Conservation (phyloP, 2,888 invertebrate genomes). For the Drosophila suboccidentalis region DNA sequence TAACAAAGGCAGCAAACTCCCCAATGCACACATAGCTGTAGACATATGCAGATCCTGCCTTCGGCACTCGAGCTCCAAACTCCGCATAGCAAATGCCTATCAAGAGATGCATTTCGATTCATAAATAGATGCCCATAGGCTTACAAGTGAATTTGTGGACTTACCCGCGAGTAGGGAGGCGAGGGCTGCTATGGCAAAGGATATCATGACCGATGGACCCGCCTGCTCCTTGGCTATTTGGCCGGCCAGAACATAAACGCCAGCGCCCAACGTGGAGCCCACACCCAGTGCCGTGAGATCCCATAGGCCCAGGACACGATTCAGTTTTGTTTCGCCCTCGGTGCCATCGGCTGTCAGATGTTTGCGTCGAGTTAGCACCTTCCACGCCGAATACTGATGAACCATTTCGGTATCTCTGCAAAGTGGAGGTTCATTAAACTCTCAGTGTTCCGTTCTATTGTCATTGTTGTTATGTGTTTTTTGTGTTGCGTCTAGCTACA, state of each 20-base stretch:
- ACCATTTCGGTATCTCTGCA: constrained; percentile 63
- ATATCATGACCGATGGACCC: constrained; percentile 94
- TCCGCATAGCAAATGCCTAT: constrained; percentile 95
- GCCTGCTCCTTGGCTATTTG: constrained; percentile 91
- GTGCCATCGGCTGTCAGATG: constrained; percentile 69
- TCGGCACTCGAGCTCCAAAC: constrained; percentile 93
- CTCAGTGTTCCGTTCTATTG: constrained; percentile 2
- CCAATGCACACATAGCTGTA: constrained; percentile 94
- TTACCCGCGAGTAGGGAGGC: constrained; percentile 94
- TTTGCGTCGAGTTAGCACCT: constrained; percentile 84
- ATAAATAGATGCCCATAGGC: background rate
- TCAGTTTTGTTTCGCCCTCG: constrained; percentile 82
- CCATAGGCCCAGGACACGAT: constrained; percentile 83
- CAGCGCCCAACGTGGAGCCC: constrained; percentile 94
- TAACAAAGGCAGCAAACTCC: constrained; percentile 93
- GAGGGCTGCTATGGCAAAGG: constrained; percentile 94
- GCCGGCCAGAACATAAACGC: constrained; percentile 94
- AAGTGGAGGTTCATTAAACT: constrained; percentile 57
- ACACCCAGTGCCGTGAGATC: constrained; percentile 93
- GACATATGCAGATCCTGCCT: constrained; percentile 95
- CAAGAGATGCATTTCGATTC: constrained; percentile 8
- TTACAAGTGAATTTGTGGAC: background rate
- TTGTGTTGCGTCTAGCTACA: constrained; percentile 1
- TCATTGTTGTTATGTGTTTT: constrained; percentile 3
- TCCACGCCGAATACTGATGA: constrained; percentile 82